Evolutionary conservation across 2,888 invertebrate species (phyloP).

Genomic region (Synergus gifuensis): DNA sequence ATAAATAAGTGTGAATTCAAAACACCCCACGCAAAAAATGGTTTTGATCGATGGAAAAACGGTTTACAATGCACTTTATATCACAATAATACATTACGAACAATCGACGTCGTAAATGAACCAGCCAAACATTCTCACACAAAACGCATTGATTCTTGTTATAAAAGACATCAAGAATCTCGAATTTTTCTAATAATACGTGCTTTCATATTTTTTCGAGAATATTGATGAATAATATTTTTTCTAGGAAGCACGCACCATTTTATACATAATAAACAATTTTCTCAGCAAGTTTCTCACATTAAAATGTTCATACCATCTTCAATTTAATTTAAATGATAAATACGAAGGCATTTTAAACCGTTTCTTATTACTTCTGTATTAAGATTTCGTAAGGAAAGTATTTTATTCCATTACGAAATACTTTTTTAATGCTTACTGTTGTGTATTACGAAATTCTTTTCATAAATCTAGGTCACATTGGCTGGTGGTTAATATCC

Average conservation of each 20-base stretch:
- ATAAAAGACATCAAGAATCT: slow-evolving; percentile 27
- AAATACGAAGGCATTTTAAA: slow-evolving; percentile 57
- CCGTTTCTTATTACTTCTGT: slow-evolving; percentile 45
- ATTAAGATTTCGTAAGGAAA: slow-evolving; percentile 30
- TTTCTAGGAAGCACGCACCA: background rate
- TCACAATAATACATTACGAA: slow-evolving; percentile 42
- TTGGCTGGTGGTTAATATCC: slow-evolving; percentile 68
- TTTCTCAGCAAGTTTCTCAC: slow-evolving; percentile 15
- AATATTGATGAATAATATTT: slow-evolving; percentile 16
- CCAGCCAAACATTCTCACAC: slow-evolving; percentile 34
- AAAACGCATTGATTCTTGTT: slow-evolving; percentile 16
- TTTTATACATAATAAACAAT: background rate
- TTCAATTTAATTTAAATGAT: slow-evolving; percentile 56
- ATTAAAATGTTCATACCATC: slow-evolving; percentile 47
- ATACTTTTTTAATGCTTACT: slow-evolving; percentile 58
- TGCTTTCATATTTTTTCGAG: background rate
- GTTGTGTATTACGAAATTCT: slow-evolving; percentile 65
- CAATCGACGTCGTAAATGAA: background rate
- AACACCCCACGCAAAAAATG: slow-evolving; percentile 10
- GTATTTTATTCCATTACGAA: slow-evolving; percentile 10
- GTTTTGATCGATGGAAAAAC: slow-evolving; percentile 41
- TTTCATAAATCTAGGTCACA: slow-evolving; percentile 72
- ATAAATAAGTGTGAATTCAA: slow-evolving; percentile 25
- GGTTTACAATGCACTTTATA: slow-evolving; percentile 53
- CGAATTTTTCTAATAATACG: background rate